Evolutionary conservation across 2,888 invertebrate genomes (phyloP).

Genomic region (Ditula angustiorana): DNA sequence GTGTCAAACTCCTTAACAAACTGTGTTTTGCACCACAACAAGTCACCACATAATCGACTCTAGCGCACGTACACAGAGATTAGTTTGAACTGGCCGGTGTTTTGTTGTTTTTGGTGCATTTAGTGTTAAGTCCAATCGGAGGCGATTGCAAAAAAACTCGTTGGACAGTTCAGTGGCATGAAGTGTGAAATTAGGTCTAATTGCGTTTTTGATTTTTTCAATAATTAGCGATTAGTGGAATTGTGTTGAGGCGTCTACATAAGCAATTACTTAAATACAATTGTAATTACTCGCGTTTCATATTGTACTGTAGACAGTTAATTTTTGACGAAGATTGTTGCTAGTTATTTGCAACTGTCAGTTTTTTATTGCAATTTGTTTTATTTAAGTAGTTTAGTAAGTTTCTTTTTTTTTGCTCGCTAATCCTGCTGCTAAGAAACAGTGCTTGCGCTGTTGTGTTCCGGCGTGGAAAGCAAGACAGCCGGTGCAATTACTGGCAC

Average conservation of each 20-base stretch:
- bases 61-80: background rate
- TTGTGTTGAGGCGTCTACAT: background rate
- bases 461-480: no score
- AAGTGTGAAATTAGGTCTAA: conserved; percentile 29
- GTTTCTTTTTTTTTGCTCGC: no score
- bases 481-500: no score
- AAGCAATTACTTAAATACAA: background rate
- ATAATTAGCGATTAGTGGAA: background rate
- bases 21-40: conserved; percentile 13
- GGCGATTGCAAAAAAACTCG: conserved; percentile 25
- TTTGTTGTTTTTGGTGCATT: conserved; percentile 30
- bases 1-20: conserved; percentile 43
- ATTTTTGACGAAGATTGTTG: no score
- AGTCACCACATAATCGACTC: background rate
- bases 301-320: no score
- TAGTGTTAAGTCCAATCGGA: conserved; percentile 25
- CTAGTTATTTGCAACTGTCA: no score
- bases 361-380: no score
- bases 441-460: no score
- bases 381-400: no score
- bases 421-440: no score
- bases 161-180: background rate
- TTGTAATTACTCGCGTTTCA: background rate
- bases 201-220: conserved; percentile 1
- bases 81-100: background rate